Evolutionary conservation across 1,140 invertebrate genomes (phyloP).

Genomic region (Saccostrea cuccullata): DNA sequence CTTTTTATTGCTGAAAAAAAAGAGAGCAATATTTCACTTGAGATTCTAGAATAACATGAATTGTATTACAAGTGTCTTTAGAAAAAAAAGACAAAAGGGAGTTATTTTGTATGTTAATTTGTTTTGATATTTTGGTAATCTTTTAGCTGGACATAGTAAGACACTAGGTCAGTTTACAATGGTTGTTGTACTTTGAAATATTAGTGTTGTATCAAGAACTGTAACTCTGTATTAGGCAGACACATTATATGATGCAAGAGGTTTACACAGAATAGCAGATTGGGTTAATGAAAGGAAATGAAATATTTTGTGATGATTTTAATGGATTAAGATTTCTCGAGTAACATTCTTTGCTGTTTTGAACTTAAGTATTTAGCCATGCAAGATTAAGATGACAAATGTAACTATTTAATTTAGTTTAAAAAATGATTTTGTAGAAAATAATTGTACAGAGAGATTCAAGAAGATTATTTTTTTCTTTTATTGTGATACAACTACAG

Average conservation of each 20-base stretch:
- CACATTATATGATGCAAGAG: background rate
- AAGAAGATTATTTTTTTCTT: background rate
- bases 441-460: no score
- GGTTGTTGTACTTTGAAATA: background rate
- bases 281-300: background rate
- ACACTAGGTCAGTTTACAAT: background rate
- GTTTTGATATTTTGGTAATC: background rate
- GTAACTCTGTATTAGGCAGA: background rate
- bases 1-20: background rate
- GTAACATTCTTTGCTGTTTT: no score
- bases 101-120: background rate
- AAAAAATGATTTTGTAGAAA: no score
- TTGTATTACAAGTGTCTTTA: background rate
- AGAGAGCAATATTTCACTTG: background rate
- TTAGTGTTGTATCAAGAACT: conserved; percentile 8
- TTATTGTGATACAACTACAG: conserved; percentile 19
- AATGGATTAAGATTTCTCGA: no score
- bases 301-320: no score
- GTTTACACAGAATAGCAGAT: background rate
- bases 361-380: no score
- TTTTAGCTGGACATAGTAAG: conserved; percentile 1
- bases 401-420: no score
- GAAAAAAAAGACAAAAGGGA: background rate
- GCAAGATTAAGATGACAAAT: no score
- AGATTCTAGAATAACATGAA: background rate